Evolutionary conservation across 2,888 invertebrate species (phyloP), one percentile per base, ranked within the genome.

Genomic region (Carpatolechia fugitivella): DNA sequence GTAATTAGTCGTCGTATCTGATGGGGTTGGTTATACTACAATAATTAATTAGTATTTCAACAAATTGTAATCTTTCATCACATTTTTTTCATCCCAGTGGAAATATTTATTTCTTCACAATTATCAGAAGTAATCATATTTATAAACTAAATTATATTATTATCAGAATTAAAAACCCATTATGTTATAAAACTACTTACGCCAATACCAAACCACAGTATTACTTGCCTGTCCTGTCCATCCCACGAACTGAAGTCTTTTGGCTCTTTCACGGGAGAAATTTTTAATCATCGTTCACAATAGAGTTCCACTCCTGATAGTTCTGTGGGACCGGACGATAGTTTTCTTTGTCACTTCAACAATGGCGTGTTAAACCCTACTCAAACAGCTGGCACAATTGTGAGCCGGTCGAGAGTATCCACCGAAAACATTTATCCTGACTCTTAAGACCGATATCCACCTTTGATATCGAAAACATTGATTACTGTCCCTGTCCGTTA

Each of bases 251-350:
- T n/a, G n/a, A n/a, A n/a, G n/a, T 46, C 56, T 54, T 55, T 54
- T 14, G 13, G 13, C 47, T 60, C 54, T 56, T 62, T 60, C 56
- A 56, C 54, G 50, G 52, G 53, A 55, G 59, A 64, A 62, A 63
- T 63, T 61, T 65, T 67, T 64, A 68, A 67, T 68, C 68, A 64
- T 54, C 57, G 56, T 49, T 29, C 40, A 66, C 66, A 69, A 67
- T 61, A 56, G 63, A 29, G 46, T 36, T 46, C 40, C 48, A 54
- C 44, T 50, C 44, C 35, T 16, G 52, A 56, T 56, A 55, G 55
- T 53, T 48, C 31, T 38, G 40, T 13, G 10, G 16, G 24, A 16
- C 16, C 36, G 33, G 24, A 29, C 36, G 56, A 54, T 54, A 56
- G 53, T 49, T 56, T 40, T 50, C 56, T 56, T 56, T 57, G 57